Base-by-base conservation (phyloP, 2,113 vertebrate species). In the Alouatta palliata region DNA sequence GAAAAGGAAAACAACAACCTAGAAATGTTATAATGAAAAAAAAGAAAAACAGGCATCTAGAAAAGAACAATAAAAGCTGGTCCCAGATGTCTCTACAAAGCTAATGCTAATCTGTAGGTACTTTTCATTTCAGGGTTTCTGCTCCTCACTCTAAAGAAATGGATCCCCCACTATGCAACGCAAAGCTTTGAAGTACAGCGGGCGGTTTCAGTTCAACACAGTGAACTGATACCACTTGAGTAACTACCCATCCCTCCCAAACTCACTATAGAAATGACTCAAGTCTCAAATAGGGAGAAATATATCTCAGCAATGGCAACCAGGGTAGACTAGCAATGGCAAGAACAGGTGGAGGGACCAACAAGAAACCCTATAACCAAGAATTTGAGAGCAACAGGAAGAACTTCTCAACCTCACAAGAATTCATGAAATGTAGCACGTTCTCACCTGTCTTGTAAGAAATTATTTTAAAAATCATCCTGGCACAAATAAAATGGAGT, bases 21-120 rank as follows among this genome's bases (percentile, higher is more conserved):
- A 19, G 9, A 7, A 3, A 35, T 1, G 35, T 73, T 40, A 11
- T 1, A 2, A 49, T 0, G 61, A 30, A 32, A 32, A 1, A n/a
- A 47, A 27, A 66, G 82, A n/a, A 11, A 61, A 80, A 37, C 30
- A 19, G 58, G 1, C 25, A 43, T 10, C 56, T 10, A 37, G 30
- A 37, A 75, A 75, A 66, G 12, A 71, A 40, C 30, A 32, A 4
- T 16, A 16, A 5, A 82, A 30, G 82, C 2, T 9, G 19, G 16
- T 10, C 86, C 87, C 16, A 5, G 91, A 37, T 14, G 17, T 68
- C 56, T 43, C n/a, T 27, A 8, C 19, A 35, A 32, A 21, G 11
- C 4, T 23, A 3, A 75, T 43, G 70, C 32, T 77, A 45, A 61
- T 14, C 43, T 81, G 9, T 3, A 49, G 27, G 64, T 54, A 73